Base-by-base conservation (phyloP, 1,140 invertebrate genomes). In the Bombus sylvicola region DNA sequence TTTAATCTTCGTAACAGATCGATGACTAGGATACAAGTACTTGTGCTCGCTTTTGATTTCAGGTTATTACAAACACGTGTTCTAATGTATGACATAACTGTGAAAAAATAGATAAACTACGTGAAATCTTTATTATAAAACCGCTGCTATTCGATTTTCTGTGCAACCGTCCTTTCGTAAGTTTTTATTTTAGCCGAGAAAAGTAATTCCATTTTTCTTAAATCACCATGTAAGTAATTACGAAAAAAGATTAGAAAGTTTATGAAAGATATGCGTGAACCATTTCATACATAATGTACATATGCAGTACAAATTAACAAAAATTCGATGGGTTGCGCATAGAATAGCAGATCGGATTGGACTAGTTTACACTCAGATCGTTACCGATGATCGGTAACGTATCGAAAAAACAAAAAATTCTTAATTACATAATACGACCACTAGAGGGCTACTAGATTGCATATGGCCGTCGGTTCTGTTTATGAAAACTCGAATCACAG, bases 351-450 rank as follows among this genome's bases (percentile, higher is more conserved):
- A 90, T 92, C 92, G 91, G 92, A 86, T 92, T 92, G 91, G 94
- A 95, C 94, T 95, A 95, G 94, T 90, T 93, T 88, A 93, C 93
- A 95, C 94, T 94, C 93, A 89, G 83, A 90, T 88, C 72, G 79
- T 88, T 84, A 88, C 89, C 89, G 43, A 31, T 37, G 31, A 53
- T 41, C 75, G 90, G 72, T 90, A 86, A 91, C 75, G 73, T 82
- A 91, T 83, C 89, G 87, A 57, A 89, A 85, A 88, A 47, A 37
- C 66, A 78, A 82, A 88, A 85, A 88, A 85, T 85, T 85, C 83
- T 91, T 91, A 88, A 86, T 77, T 83, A 76, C 31, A 28, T 62
- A 57, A 74, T 74, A 34, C 71, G 28, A 6, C 76, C 75, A 83
- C 18, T 37, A 86, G 64, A 74, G 72, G 71, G 71, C 71, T 28